Evolutionary conservation across 2,888 invertebrate species (phyloP).

Genomic region (Peribatodes rhomboidaria): DNA sequence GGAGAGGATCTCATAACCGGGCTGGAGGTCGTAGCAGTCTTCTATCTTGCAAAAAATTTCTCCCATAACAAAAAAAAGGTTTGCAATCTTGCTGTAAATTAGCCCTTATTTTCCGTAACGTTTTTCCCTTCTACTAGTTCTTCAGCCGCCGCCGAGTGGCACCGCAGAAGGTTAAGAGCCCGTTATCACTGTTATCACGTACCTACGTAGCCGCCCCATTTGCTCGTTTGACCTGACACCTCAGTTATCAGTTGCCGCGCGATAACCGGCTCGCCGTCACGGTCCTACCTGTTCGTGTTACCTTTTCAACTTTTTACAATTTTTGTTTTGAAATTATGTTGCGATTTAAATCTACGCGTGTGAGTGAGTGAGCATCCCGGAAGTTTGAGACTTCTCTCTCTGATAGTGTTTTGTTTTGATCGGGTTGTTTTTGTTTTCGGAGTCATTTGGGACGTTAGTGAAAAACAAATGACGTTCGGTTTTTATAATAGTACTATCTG

Average conservation of each 20-base stretch:
- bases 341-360: not conserved
- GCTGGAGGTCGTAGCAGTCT: no score
- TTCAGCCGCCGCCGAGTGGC: constrained; percentile 51
- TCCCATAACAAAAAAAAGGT: no score
- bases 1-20: no score
- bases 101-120: not conserved
- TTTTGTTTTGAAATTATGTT: constrained; percentile 15
- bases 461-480: constrained; percentile 7
- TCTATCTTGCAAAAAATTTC: no score
- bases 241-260: constrained; percentile 82
- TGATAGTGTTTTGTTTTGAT: constrained; percentile 37
- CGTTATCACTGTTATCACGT: constrained; percentile 82
- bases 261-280: constrained; percentile 77
- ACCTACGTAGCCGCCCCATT: constrained; percentile 81
- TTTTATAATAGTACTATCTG: not conserved
- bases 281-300: constrained; percentile 77
- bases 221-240: constrained; percentile 86
- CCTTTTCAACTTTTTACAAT: constrained; percentile 66
- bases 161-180: constrained; percentile 84
- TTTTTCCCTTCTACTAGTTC: constrained; percentile 19
- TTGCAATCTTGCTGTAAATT: not conserved
- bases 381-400: constrained; percentile 17
- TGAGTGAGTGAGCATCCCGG: constrained; percentile 12
- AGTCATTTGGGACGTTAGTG: not conserved
- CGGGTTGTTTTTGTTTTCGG: constrained; percentile 12